A percentile compares a stretch with the other conserved stretches of the same genome.
These are phyloP conservation scores for Caenorhabditis inopinata DNA, from an alignment of 1,140 invertebrate species.

Conservation along the genomic window DNA sequence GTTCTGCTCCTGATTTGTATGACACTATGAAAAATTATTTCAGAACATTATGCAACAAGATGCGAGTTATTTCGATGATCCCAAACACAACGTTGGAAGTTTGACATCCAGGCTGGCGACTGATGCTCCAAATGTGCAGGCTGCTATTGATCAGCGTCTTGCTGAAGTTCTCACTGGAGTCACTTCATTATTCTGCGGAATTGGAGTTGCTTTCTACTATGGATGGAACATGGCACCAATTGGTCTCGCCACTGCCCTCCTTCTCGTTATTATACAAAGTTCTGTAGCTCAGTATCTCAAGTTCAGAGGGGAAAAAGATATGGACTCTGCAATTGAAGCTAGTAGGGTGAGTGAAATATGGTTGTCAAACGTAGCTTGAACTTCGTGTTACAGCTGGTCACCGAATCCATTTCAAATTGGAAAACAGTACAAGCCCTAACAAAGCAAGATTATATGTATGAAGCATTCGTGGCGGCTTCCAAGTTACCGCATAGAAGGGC, in stretches of 20 bases:
- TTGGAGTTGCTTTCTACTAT: constrained; percentile 67
- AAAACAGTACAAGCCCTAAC: constrained; percentile 59
- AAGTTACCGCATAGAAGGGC: constrained; percentile 50
- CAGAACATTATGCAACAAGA: constrained; percentile 70
- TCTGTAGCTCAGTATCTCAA: constrained; percentile 58
- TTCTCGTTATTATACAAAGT: constrained; percentile 48
- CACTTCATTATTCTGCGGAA: constrained; percentile 67
- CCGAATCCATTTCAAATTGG: constrained; percentile 60
- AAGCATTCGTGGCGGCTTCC: constrained; percentile 45
- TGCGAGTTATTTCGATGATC: constrained; percentile 70
- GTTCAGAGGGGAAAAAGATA: constrained; percentile 54
- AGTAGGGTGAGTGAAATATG: constrained; percentile 42
- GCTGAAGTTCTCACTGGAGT: constrained; percentile 68
- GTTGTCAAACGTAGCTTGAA: not conserved
- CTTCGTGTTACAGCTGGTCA: constrained; percentile 42
- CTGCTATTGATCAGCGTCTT: constrained; percentile 68
- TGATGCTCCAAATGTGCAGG: constrained; percentile 70
- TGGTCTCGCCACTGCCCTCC: constrained; percentile 51
- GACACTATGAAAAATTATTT: not conserved
- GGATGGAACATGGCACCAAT: constrained; percentile 67
- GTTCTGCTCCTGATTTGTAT: not conserved
- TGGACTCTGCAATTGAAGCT: constrained; percentile 51
- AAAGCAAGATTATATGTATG: constrained; percentile 48
- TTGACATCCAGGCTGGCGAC: constrained; percentile 69
- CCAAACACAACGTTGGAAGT: constrained; percentile 68